Base-by-base conservation (phyloP, 2,888 invertebrate genomes). In the Hybos culiciformis region DNA sequence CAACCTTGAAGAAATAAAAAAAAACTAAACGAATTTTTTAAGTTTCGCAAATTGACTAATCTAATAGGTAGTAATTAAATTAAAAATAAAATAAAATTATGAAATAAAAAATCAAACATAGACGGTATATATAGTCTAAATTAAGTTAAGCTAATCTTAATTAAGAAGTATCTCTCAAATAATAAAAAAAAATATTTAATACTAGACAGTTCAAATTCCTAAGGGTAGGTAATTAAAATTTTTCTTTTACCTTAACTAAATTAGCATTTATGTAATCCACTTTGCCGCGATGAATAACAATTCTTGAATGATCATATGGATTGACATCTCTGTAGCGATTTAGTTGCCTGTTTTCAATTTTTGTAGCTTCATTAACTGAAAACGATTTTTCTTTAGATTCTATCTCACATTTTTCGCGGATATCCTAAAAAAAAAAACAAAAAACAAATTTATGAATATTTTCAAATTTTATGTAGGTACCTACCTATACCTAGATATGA, bases 231-330 rank as follows among this genome's bases (percentile, higher is more conserved):
- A 37, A 37, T 6, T 8, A 39, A 36, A 38, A 21, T 12, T 6
- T 20, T 37, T 15, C 32, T 46, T 69, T 67, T 69, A 84, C 84
- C 73, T 77, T 77, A 42, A 96, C 81, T 53, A 87, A 70, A 69
- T 91, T 96, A 41, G 96, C 94, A 71, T 96, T 96, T 56, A 96
- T 93, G 66, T 96, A 96, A 67, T 93, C 85, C 32, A 75, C 77
- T 39, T 76, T 69, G 48, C 80, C 78, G 56, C 80, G 75, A 52
- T 76, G 70, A 36, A 96, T 69, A 41, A 83, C 69, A 48, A 96
- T 83, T 50, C 94, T 75, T 59, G 85, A 88, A 65, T 94, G 92
- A 67, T 96, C 94, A 65, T 86, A 96, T 2, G 96, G 94, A 64
- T 83, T 88, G 8, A 96, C 94, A 74, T 96, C 94, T 57, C 91